These are phyloP conservation scores for Zonitis immaculata DNA, from an alignment of 2,888 invertebrate species.

Conservation along the genomic window DNA sequence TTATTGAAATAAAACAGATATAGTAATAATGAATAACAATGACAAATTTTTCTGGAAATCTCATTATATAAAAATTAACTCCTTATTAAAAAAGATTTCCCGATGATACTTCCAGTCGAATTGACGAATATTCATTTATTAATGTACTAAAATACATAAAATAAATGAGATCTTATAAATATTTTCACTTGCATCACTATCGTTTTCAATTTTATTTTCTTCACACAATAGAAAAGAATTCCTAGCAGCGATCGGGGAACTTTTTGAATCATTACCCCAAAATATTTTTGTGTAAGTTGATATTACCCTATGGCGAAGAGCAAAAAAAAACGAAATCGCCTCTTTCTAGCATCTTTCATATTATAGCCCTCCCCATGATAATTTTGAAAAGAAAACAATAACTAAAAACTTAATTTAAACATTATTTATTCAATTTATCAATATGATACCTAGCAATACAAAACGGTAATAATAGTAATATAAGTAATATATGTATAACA, in stretches of 20 bases:
- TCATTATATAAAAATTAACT: too few relatives aligned
- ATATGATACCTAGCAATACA: slow-evolving; percentile 19
- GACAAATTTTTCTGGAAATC: too few relatives aligned
- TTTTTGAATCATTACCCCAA: slow-evolving; percentile 24
- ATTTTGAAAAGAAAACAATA: slow-evolving; percentile 26
- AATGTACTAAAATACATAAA: too few relatives aligned
- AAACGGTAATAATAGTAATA: slow-evolving; percentile 16
- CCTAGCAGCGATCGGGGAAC: slow-evolving; percentile 16
- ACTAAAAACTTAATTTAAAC: slow-evolving; percentile 23
- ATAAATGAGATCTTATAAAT: too few relatives aligned
- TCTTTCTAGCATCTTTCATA: slow-evolving; percentile 19
- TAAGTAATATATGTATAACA: slow-evolving; percentile 13
- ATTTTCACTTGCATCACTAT: too few relatives aligned
- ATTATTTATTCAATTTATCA: slow-evolving; percentile 21
- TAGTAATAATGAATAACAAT: too few relatives aligned
- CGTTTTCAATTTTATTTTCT: too few relatives aligned
- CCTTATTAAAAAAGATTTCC: too few relatives aligned
- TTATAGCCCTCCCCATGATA: slow-evolving; percentile 18
- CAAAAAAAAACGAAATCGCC: slow-evolving; percentile 21
- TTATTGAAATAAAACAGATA: too few relatives aligned
- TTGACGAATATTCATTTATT: too few relatives aligned
- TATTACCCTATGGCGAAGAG: slow-evolving; percentile 23
- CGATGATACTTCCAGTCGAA: too few relatives aligned
- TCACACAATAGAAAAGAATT: too few relatives aligned
- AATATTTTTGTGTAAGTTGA: slow-evolving; percentile 24